Conservation (phyloP, 2,797 vertebrate species). For the Eulemur albifrons region DNA sequence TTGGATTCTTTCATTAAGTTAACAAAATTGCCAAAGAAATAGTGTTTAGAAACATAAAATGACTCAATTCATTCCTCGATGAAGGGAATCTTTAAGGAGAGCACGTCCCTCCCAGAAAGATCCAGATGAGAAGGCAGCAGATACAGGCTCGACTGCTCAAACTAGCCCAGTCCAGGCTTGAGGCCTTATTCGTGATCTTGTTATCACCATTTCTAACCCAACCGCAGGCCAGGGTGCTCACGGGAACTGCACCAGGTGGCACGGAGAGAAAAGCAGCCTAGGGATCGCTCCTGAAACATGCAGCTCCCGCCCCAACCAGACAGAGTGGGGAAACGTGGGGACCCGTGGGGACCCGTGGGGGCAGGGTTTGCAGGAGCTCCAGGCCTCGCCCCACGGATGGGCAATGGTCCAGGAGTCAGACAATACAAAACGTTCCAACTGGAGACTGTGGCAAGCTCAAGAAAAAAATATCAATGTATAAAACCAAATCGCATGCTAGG, state of each 20-base stretch:
- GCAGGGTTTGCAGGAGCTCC: background rate
- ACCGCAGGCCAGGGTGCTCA: background rate
- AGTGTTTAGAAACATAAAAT: background rate
- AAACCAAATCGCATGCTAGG: background rate
- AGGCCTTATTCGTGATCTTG: background rate
- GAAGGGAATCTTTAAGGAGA: background rate
- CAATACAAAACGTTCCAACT: background rate
- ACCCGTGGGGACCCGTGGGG: accelerated
- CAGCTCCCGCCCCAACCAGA: background rate
- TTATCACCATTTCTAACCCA: background rate
- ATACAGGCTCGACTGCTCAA: background rate
- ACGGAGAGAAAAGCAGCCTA: background rate
- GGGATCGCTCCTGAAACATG: background rate
- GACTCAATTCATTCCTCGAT: background rate
- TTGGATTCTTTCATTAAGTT: constrained; percentile 32
- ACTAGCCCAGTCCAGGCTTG: background rate
- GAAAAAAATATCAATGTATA: background rate
- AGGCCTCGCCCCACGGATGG: background rate
- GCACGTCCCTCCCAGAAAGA: background rate
- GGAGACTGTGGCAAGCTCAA: background rate
- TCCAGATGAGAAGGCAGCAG: background rate
- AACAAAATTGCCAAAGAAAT: background rate
- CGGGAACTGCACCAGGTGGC: background rate
- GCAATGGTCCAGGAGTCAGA: background rate
- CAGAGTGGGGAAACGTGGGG: no score